These are phyloP conservation scores for Lampris incognitus DNA, from an alignment of 2,113 vertebrate genomes.

Conservation along the genomic window DNA sequence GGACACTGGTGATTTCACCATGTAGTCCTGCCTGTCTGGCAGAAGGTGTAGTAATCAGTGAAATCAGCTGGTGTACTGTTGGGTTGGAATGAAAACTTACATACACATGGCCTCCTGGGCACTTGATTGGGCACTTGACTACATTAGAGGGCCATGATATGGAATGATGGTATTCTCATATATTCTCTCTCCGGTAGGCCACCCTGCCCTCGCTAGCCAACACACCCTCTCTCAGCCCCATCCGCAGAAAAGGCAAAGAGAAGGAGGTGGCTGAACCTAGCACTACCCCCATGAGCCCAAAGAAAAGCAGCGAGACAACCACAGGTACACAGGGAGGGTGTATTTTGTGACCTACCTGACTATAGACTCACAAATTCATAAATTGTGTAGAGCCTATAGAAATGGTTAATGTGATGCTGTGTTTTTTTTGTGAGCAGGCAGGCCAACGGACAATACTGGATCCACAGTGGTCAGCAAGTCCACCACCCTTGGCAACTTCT, in stretches of 20 bases:
- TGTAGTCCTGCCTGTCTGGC: too few relatives aligned
- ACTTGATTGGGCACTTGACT: too few relatives aligned
- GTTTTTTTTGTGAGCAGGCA: slow-evolving; percentile 78
- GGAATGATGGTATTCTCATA: neutral
- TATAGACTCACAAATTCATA: neutral
- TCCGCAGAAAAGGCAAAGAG: slow-evolving; percentile 95
- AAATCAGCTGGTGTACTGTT: too few relatives aligned
- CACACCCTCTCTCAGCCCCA: slow-evolving; percentile 95
- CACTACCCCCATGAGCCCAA: slow-evolving; percentile 90
- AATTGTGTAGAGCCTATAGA: neutral
- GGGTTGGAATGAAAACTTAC: too few relatives aligned
- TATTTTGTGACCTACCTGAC: too few relatives aligned
- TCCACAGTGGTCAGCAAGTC: slow-evolving; percentile 89
- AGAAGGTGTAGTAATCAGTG: too few relatives aligned
- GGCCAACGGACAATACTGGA: slow-evolving; percentile 86
- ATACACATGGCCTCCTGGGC: too few relatives aligned
- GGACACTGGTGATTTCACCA: too few relatives aligned
- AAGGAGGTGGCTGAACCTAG: slow-evolving; percentile 86
- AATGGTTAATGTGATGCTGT: slow-evolving; percentile 10
- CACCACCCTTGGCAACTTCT: slow-evolving; percentile 92
- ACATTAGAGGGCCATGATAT: neutral
- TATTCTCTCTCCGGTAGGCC: slow-evolving; percentile 79
- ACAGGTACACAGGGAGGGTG: slow-evolving; percentile 80
- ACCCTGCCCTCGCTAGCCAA: slow-evolving; percentile 93
- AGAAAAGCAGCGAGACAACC: slow-evolving; percentile 88